Conservation (phyloP, 2,113 vertebrate genomes). For the Theropithecus gelada region DNA sequence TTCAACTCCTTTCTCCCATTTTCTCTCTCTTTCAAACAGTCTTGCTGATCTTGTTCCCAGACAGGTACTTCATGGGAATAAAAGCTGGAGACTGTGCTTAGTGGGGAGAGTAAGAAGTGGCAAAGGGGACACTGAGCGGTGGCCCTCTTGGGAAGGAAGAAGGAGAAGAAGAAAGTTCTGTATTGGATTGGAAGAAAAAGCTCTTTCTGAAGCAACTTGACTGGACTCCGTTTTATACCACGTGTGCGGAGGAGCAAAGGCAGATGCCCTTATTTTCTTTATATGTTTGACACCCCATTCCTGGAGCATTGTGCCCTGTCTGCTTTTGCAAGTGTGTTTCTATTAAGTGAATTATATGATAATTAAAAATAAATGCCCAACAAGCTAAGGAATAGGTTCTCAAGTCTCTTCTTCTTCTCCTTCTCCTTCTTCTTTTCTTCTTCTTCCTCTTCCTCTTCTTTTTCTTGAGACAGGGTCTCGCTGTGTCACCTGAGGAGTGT, state of each 20-base stretch:
- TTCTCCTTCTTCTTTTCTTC: too few species aligned
- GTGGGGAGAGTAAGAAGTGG: not conserved
- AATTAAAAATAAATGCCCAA: conserved; percentile 14
- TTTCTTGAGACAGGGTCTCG: too few species aligned
- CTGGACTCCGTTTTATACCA: accelerated
- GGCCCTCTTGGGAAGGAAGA: not conserved
- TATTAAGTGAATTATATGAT: not conserved
- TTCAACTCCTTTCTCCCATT: not conserved
- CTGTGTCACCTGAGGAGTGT: too few species aligned
- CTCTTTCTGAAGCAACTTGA: not conserved
- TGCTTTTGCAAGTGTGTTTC: not conserved
- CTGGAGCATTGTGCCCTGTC: not conserved
- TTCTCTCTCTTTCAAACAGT: not conserved
- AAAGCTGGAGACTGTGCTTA: not conserved
- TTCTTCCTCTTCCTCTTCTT: too few species aligned
- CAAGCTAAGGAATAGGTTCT: not conserved
- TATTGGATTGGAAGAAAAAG: not conserved
- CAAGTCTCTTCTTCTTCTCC: not conserved
- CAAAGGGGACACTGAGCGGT: not conserved
- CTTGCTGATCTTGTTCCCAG: not conserved
- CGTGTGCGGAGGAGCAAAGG: not conserved
- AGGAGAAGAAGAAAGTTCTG: not conserved
- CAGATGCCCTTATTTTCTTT: not conserved
- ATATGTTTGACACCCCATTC: not conserved
- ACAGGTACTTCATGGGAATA: not conserved